Base-by-base conservation (phyloP, 2,888 invertebrate species). In the Lepetodrilus schrolli region DNA sequence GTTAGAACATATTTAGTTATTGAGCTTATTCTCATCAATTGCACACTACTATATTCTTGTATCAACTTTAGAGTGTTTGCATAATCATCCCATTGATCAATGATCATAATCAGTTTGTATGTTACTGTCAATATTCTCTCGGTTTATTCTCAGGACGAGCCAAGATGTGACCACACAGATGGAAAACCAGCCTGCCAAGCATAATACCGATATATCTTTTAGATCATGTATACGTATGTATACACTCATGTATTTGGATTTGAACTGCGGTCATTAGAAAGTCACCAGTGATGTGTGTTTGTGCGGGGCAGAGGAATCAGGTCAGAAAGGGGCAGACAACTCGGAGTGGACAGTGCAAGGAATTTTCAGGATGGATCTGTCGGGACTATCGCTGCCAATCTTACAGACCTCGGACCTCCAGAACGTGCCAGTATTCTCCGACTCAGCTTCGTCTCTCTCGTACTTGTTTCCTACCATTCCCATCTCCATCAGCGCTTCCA, bases 301-400 rank as follows among this genome's bases (percentile, higher is more conserved):
- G 38, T 65, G 48, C 34, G 30, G 48, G 72, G 73, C 49, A 50
- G 68, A 68, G 73, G 73, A 73, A 73, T 26, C 49, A 68, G 73
- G 66, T 48, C 50, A 66, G 73, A 66, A 66, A 73, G 73, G 66
- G 73, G 66, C 73, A 68, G 73, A 65, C 47, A 66, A 66, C n/a
- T 49, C 73, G 49, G 66, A 73, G 36, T 36, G 26, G 49, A 38
- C 48, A 30, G 36, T 66, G 17, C 37, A 26, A 47, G 66, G 66
- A 66, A 73, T 51, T 47, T 26, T 36, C 34, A 73, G 43, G 43
- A 73, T 73, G 73, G 73, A 73, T 49, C 38, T 34, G 5, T 49
- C 66, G 50, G 66, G 66, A 49, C 23, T 73, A 38, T 68, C 47
- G 17, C 23, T 66, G 48, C 66, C 73, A 13, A 48, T 66, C 37